Evolutionary conservation across 2,888 invertebrate species (phyloP).

Genomic region (Zygogramma bicolorata): DNA sequence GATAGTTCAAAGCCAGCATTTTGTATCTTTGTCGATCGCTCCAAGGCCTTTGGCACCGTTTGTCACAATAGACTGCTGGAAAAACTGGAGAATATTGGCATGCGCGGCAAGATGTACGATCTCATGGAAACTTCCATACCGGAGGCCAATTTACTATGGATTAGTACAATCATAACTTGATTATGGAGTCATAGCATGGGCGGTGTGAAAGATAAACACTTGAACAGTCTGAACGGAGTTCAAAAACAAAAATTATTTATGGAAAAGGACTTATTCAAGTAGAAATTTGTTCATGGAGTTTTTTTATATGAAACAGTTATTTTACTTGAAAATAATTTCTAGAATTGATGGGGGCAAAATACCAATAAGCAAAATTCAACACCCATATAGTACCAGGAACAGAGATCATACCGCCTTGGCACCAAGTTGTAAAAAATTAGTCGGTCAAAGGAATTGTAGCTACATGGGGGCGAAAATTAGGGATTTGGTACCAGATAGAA

Average conservation of each 20-base stretch:
- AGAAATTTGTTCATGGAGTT: not conserved
- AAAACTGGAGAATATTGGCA: not conserved
- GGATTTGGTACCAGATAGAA: too few relatives aligned
- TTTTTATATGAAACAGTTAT: not conserved
- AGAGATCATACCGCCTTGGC: too few relatives aligned
- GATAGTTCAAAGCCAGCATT: not conserved
- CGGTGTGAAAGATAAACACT: not conserved
- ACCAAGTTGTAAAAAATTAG: too few relatives aligned
- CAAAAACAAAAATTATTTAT: not conserved
- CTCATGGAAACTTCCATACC: not conserved
- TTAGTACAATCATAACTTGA: not conserved
- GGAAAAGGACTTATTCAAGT: not conserved
- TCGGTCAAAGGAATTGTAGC: too few relatives aligned
- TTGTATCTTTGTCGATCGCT: slow-evolving; percentile 1
- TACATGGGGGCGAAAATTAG: too few relatives aligned
- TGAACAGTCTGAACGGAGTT: not conserved
- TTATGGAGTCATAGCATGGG: not conserved
- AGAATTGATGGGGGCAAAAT: too few relatives aligned
- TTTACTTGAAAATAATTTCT: not conserved
- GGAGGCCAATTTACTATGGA: not conserved
- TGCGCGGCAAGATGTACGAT: not conserved
- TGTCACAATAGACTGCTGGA: slow-evolving; percentile 8
- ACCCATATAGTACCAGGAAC: too few relatives aligned
- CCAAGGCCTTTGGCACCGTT: not conserved
- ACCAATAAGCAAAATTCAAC: too few relatives aligned